A percentile compares a stretch with the other conserved stretches of the same genome.
phyloP scores from a whole-genome alignment of 2,113 vertebrate genomes.

The Phaethornis superciliosus region DNA sequence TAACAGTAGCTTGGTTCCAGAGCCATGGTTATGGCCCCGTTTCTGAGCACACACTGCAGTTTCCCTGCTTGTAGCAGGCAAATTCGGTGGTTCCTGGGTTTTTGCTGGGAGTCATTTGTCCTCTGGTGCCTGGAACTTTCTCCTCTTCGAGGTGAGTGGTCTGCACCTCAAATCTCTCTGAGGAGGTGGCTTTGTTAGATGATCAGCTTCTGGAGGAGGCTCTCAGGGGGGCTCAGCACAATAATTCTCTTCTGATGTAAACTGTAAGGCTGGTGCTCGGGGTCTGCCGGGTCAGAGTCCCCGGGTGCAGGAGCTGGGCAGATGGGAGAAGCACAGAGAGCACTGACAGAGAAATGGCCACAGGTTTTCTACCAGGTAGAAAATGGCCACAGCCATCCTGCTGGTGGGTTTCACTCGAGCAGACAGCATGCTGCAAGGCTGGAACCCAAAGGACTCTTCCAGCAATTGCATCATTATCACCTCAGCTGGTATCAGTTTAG shows the following conservation, averaged over 20 bases:
- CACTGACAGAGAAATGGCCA: rapidly evolving
- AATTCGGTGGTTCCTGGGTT: neutral
- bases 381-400: neutral
- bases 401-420: neutral
- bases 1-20: neutral
- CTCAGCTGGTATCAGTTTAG: no score
- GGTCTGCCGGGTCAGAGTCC: neutral
- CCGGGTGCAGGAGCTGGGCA: neutral
- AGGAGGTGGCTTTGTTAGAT: neutral
- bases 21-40: rapidly evolving
- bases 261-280: neutral
- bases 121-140: neutral
- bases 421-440: rapidly evolving
- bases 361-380: neutral
- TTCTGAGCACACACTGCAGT: rapidly evolving
- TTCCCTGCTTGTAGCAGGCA: rapidly evolving
- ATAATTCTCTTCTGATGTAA: neutral
- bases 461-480: no score
- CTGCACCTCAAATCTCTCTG: neutral
- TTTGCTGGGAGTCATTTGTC: neutral
- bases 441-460: neutral
- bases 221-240: neutral
- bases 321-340: neutral
- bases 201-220: neutral
- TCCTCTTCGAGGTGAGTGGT: neutral